Conservation (phyloP, 1,140 invertebrate species). For the Drosophila funebris region DNA sequence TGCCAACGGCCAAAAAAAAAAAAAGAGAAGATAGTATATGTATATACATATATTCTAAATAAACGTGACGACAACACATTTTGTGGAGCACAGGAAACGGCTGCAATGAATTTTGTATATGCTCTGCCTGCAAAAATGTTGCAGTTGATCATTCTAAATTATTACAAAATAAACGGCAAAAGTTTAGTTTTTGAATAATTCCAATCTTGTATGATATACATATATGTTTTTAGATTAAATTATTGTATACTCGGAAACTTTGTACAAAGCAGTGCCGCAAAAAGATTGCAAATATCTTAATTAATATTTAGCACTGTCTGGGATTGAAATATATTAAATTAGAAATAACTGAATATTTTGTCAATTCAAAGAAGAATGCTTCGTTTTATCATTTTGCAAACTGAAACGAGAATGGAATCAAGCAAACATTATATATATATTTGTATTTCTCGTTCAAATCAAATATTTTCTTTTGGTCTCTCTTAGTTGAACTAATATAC, state of each 20-base stretch:
- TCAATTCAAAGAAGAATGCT: no score
- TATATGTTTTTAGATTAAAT: no score
- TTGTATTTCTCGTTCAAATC: not conserved
- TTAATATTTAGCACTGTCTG: no score
- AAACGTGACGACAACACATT: slow-evolving; percentile 55
- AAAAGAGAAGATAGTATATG: not conserved
- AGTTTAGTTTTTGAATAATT: not conserved
- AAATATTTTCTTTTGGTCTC: not conserved
- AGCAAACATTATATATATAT: no score
- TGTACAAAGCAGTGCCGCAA: no score
- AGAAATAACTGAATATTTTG: no score
- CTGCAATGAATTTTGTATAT: slow-evolving; percentile 48
- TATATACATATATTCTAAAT: slow-evolving; percentile 47
- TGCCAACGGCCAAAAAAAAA: slow-evolving; percentile 59
- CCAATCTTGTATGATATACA: no score
- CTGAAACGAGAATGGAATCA: no score
- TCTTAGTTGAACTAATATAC: not conserved
- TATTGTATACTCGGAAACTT: no score
- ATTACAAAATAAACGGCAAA: not conserved
- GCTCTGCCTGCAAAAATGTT: slow-evolving; percentile 4
- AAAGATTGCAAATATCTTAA: no score
- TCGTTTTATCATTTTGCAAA: no score
- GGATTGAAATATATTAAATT: no score
- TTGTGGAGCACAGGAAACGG: slow-evolving; percentile 4
- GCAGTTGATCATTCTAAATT: not conserved